Conservation (phyloP, 2,888 invertebrate species). For the Aromia moschata region DNA sequence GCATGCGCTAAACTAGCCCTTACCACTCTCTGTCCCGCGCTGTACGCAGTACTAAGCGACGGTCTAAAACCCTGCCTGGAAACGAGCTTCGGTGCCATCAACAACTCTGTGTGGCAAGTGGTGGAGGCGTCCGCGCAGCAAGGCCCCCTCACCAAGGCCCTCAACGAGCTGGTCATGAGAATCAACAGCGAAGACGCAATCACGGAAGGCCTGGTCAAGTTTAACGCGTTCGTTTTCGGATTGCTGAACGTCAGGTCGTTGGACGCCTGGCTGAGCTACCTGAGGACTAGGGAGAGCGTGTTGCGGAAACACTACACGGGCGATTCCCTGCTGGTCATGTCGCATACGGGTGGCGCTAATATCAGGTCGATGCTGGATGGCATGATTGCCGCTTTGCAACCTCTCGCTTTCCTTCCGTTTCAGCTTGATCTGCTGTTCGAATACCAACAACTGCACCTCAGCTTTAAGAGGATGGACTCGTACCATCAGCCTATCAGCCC, state of each 20-base stretch:
- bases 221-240: constrained; percentile 89
- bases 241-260: constrained; percentile 86
- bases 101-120: constrained; percentile 90
- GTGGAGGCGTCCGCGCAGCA: constrained; percentile 88
- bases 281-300: constrained; percentile 84
- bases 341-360: constrained; percentile 70
- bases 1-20: constrained; percentile 78
- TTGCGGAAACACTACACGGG: constrained; percentile 82
- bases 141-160: constrained; percentile 83
- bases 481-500: constrained; percentile 60
- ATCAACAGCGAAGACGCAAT: constrained; percentile 85
- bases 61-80: constrained; percentile 83
- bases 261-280: constrained; percentile 89
- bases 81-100: constrained; percentile 86
- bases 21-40: constrained; percentile 81
- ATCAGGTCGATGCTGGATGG: constrained; percentile 75
- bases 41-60: constrained; percentile 85
- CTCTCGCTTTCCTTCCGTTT: constrained; percentile 82
- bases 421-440: constrained; percentile 84
- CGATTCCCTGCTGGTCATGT: constrained; percentile 75
- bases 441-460: constrained; percentile 78
- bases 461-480: constrained; percentile 74
- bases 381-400: constrained; percentile 80
- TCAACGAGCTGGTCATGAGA: constrained; percentile 83
- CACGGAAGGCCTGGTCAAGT: constrained; percentile 85